Conservation (phyloP, 2,888 invertebrate species). For the Sthenelais limicola region DNA sequence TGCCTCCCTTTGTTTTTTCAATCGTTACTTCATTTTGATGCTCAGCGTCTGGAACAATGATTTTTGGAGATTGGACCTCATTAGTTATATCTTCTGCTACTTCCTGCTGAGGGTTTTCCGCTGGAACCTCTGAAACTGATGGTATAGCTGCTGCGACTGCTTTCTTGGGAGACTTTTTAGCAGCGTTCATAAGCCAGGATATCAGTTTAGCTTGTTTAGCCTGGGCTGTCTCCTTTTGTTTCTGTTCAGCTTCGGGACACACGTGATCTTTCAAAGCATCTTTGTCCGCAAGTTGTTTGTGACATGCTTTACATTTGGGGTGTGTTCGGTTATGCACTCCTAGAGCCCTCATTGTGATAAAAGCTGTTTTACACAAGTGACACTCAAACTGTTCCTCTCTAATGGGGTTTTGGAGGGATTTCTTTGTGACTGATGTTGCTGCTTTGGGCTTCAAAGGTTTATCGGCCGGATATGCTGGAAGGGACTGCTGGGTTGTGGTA, state of each 20-base stretch:
- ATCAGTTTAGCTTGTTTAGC: conserved; percentile 19
- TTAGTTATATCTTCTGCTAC: too few relatives aligned
- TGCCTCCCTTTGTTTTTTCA: too few relatives aligned
- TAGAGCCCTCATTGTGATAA: not conserved
- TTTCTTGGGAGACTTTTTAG: too few relatives aligned
- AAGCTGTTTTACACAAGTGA: not conserved
- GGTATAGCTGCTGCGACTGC: too few relatives aligned
- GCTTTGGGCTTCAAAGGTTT: too few relatives aligned
- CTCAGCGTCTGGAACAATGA: conserved; percentile 1
- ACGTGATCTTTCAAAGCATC: not conserved
- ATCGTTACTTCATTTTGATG: not conserved
- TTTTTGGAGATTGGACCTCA: too few relatives aligned
- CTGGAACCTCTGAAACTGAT: too few relatives aligned
- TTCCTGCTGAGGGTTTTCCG: too few relatives aligned
- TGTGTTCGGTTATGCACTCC: conserved; percentile 7
- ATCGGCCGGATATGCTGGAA: too few relatives aligned
- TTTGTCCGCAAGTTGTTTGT: not conserved
- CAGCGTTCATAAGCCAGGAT: conserved; percentile 22
- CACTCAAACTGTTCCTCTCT: not conserved
- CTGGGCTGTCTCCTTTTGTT: not conserved
- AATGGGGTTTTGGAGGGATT: not conserved
- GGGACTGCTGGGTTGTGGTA: too few relatives aligned
- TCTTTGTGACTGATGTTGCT: too few relatives aligned
- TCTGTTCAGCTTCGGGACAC: not conserved
- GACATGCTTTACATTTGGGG: conserved; percentile 10